Percentiles rank a stretch among this genome's conserved stretches.
Conservation (phyloP, 1,140 invertebrate genomes). For the Drosophila carrolli region DNA sequence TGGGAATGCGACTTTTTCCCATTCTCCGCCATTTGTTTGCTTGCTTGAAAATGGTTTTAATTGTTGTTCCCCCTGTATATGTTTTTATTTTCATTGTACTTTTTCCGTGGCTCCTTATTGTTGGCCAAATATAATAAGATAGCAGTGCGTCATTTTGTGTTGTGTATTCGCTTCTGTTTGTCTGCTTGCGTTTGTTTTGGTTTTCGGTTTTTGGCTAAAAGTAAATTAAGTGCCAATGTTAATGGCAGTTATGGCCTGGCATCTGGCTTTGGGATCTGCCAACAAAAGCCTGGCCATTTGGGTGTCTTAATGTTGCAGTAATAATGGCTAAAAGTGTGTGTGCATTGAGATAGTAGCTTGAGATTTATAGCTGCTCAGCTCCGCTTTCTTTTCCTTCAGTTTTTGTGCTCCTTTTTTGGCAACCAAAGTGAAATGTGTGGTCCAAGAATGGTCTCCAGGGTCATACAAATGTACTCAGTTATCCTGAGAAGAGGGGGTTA, state of each 20-base stretch:
- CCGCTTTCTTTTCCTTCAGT: slow-evolving; percentile 26
- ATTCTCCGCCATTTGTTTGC: slow-evolving; percentile 56
- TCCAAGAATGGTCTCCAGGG: slow-evolving; percentile 10
- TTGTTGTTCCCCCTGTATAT: slow-evolving; percentile 65
- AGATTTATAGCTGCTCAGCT: slow-evolving; percentile 68
- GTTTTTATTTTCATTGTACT: slow-evolving; percentile 42
- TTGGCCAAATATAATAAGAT: slow-evolving; percentile 81
- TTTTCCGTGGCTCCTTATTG: slow-evolving; percentile 57
- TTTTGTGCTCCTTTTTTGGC: slow-evolving; percentile 26
- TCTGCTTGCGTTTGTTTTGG: slow-evolving; percentile 68
- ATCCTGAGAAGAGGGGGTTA: not conserved
- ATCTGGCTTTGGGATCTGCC: slow-evolving; percentile 72
- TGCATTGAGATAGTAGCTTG: slow-evolving; percentile 67
- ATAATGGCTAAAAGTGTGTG: slow-evolving; percentile 78
- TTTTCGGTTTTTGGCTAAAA: slow-evolving; percentile 74
- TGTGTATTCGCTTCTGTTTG: slow-evolving; percentile 42
- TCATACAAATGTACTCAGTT: slow-evolving; percentile 27
- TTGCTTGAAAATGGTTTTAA: slow-evolving; percentile 79
- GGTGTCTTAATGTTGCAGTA: slow-evolving; percentile 80
- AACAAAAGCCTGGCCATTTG: slow-evolving; percentile 71
- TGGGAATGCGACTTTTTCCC: slow-evolving; percentile 47
- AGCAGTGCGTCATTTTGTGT: slow-evolving; percentile 65
- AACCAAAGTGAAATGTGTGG: slow-evolving; percentile 31
- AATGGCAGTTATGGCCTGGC: slow-evolving; percentile 77
- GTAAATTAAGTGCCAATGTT: slow-evolving; percentile 82